Evolutionary conservation across 2,113 vertebrate species (phyloP).

Genomic region (Zingel zingel): DNA sequence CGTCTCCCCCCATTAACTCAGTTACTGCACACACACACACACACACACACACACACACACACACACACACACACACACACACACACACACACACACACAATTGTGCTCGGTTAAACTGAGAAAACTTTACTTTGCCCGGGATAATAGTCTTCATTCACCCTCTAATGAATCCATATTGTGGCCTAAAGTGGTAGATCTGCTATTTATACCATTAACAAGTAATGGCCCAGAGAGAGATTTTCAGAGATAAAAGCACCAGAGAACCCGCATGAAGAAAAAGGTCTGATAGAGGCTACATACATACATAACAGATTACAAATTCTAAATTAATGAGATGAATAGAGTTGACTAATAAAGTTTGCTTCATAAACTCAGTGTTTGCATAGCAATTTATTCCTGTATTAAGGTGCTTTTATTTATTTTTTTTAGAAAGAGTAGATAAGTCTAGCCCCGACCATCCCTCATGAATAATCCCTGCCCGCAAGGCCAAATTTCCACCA

Average conservation of each 20-base stretch:
- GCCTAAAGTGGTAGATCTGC: constrained; percentile 67
- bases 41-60: constrained; percentile 26
- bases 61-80: constrained; percentile 4
- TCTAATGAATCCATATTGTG: constrained; percentile 73
- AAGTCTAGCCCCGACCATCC: constrained; percentile 44
- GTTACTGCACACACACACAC: constrained; percentile 27
- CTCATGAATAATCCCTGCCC: constrained; percentile 69
- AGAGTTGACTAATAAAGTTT: background rate
- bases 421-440: constrained; percentile 47
- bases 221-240: constrained; percentile 65
- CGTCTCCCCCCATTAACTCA: constrained; percentile 75
- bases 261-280: constrained; percentile 42
- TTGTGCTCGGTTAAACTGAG: constrained; percentile 63
- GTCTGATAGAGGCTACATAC: constrained; percentile 19
- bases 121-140: constrained; percentile 56
- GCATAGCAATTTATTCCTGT: constrained; percentile 34
- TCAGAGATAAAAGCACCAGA: constrained; percentile 48
- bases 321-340: background rate
- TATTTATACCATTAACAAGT: constrained; percentile 77
- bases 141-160: constrained; percentile 73
- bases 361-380: background rate
- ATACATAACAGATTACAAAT: constrained; percentile 30
- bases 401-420: background rate
- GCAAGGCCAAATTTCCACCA: constrained; percentile 51
- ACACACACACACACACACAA: constrained; percentile 2